These are phyloP conservation scores for Gerris lacustris DNA, from an alignment of 2,888 invertebrate genomes.

Conservation along the genomic window DNA sequence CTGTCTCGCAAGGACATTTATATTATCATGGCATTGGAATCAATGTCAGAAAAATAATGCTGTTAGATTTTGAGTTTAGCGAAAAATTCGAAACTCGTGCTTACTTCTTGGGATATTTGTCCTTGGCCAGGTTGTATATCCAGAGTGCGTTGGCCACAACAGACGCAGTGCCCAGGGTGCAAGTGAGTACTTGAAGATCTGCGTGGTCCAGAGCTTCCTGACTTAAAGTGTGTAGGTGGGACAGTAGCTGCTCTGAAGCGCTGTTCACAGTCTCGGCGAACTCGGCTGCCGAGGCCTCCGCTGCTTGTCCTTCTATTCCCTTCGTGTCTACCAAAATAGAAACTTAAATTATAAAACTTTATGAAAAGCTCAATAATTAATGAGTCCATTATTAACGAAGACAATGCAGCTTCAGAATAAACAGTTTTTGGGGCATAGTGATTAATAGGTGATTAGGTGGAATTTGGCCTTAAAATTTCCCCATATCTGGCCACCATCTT, in stretches of 20 bases:
- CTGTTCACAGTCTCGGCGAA: slow-evolving; percentile 52
- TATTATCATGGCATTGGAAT: too few relatives aligned
- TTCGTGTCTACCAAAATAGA: background rate
- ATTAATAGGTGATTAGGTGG: too few relatives aligned
- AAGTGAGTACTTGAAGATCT: slow-evolving; percentile 59
- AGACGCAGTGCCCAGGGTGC: slow-evolving; percentile 68
- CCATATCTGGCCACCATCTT: too few relatives aligned
- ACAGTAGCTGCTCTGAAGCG: slow-evolving; percentile 57
- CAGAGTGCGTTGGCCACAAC: slow-evolving; percentile 64
- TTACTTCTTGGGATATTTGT: slow-evolving; percentile 38
- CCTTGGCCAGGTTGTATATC: slow-evolving; percentile 56
- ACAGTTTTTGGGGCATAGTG: too few relatives aligned
- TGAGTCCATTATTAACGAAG: too few relatives aligned
- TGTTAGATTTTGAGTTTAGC: too few relatives aligned
- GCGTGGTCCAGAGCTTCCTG: slow-evolving; percentile 78
- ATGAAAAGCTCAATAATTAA: too few relatives aligned
- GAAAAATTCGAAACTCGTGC: background rate
- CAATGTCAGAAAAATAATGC: too few relatives aligned
- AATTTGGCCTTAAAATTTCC: too few relatives aligned
- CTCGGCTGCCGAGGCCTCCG: slow-evolving; percentile 40
- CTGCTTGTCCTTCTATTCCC: slow-evolving; percentile 33
- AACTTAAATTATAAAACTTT: too few relatives aligned
- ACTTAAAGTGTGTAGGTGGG: slow-evolving; percentile 63
- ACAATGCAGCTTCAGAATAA: too few relatives aligned
- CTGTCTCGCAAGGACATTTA: too few relatives aligned